Evolutionary conservation across 2,113 vertebrate genomes (phyloP), one percentile per base, ranked within the genome.

Genomic region (Eulemur macaco): DNA sequence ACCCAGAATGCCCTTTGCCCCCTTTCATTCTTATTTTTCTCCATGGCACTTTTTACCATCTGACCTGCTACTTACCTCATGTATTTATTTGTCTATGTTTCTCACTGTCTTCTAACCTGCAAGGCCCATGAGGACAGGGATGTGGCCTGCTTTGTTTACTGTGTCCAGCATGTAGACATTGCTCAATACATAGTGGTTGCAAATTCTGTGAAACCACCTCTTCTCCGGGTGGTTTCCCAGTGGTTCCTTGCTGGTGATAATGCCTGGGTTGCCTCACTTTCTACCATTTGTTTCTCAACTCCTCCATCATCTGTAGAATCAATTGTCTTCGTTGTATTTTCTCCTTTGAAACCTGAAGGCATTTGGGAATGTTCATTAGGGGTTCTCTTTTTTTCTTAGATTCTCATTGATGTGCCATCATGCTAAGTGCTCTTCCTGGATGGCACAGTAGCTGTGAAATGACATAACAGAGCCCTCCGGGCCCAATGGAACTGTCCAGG

Each of bases 391-490:
- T 58, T 3, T 8, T 4, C 14, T n/a, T 73, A 45, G 15, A 21
- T 11, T 71, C 34, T 71, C n/a, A 25, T 37, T 31, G 9, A 25
- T 82, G 13, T 0, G n/a, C 20, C 4, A 0, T 39, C 63, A 45
- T 45, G 21, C 3, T 8, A 8, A 25, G 0, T 3, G 14, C 12
- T 64, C 11, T 34, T 20, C 5, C 21, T 13, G 12, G 37, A 39
- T 74, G 47, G 2, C 21, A 45, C 11, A 20, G 13, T 7, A 25
- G 6, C 25, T 64, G 6, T 18, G 3, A 27, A 5, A 34, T 5
- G 14, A 47, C 1, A 5, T 27, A 29, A 18, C 21, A 13, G 13
- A 5, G 17, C 3, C 2, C 9, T 3, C 29, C 12, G 0, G 3
- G 1, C 10, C 2, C 12, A 13, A 1, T 0, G 21, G 31, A 66